Conservation (phyloP, 2,113 vertebrate genomes). For the Zeus faber region DNA sequence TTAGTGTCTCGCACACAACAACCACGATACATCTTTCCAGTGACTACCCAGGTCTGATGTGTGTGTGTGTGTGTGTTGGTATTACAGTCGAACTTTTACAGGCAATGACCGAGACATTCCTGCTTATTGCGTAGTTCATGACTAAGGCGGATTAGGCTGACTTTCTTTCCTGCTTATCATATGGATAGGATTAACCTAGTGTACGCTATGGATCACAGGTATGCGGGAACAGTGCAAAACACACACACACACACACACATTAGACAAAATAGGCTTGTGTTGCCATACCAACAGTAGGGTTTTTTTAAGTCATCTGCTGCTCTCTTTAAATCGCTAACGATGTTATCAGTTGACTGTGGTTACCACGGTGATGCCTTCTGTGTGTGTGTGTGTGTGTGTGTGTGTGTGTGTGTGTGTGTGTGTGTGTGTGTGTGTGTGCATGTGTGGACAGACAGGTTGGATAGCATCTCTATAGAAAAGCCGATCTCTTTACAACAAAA, state of each 20-base stretch:
- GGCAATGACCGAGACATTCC: slow-evolving; percentile 51
- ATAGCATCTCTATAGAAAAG: slow-evolving; percentile 24
- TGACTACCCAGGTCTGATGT: too few relatives aligned
- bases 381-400: slow-evolving; percentile 13
- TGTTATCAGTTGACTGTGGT: slow-evolving; percentile 76
- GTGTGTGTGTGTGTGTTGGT: slow-evolving; percentile 34
- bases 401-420: slow-evolving; percentile 31
- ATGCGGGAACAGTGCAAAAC: slow-evolving; percentile 33
- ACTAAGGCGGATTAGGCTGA: slow-evolving; percentile 46
- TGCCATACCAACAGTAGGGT: slow-evolving; percentile 77
- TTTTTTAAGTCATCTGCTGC: slow-evolving; percentile 73
- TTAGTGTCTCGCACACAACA: too few relatives aligned
- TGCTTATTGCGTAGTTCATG: slow-evolving; percentile 53
- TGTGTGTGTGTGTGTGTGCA: slow-evolving; percentile 38
- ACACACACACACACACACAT: not conserved
- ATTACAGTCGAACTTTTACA: slow-evolving; percentile 47
- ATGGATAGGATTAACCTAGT: slow-evolving; percentile 64
- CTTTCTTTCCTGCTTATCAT: slow-evolving; percentile 58
- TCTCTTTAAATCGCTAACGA: slow-evolving; percentile 67
- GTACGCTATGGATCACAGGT: slow-evolving; percentile 51
- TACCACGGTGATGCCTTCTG: slow-evolving; percentile 73
- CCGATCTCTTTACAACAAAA: slow-evolving; percentile 4
- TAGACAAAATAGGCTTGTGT: slow-evolving; percentile 68
- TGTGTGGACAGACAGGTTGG: slow-evolving; percentile 51
- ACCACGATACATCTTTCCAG: slow-evolving; percentile 7